Evolutionary conservation across 2,113 vertebrate species (phyloP), one percentile per base, ranked within the genome.

Genomic region (Fregata magnificens): DNA sequence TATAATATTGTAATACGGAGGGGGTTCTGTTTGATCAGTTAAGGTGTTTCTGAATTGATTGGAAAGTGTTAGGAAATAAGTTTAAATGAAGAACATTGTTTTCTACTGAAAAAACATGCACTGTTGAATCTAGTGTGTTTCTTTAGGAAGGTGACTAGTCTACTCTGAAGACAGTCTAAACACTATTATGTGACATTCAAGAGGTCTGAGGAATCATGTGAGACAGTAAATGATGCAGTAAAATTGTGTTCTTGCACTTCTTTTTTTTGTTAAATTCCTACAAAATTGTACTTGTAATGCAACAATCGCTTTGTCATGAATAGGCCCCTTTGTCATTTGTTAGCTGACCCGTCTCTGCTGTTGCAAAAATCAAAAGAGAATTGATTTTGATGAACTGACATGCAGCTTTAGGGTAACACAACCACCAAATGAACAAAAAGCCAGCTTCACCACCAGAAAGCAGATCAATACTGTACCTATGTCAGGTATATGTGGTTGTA

Each of bases 331-430:
- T 92, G 95, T 93, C 69, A 47, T 84, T 94, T 95, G 91, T 82
- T 90, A 95, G 96, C 80, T 96, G 96, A 96, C 97, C 97, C 87
- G 88, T 91, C 97, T 88, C 70, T 88, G 62, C 94, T 96, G 66
- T 56, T 78, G 78, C 93, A 96, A 96, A 97, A 97, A 97, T 97
- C 95, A 97, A 95, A 97, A 97, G 94, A 59, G 95, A 96, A 97
- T 93, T 94, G 97, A 97, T 97, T 97, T 88, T 95, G 96, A 77
- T 28, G 69, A 95, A 73, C 92, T 72, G 86, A 93, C 96, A 93
- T 52, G 73, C 90, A 95, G 72, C 76, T 87, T 89, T 92, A 95
- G 65, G 91, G 91, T 91, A 95, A 92, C 93, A 58, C 91, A 84
- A 80, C 67, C 71, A 44, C 5, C 74, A 86, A 86, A 90, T 25